Evolutionary conservation across 1,140 invertebrate genomes (phyloP), one percentile per base, ranked within the genome.

Genomic region (Eubasilissa regina): DNA sequence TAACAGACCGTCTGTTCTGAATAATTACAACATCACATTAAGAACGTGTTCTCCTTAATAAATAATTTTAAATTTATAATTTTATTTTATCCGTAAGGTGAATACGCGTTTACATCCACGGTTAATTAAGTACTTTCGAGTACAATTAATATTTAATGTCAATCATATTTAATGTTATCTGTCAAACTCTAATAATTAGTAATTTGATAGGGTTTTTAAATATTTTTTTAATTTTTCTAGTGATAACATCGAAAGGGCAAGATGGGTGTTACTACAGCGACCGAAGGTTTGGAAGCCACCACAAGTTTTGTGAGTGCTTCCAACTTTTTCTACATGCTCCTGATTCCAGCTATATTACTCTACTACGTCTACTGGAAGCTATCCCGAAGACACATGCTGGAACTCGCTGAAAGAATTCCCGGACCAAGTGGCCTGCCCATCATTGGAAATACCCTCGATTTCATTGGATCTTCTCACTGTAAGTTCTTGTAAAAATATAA

Each of bases 361-460:
- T 94, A 91, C 87, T 94, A 92, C 85, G 87, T 92, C 21, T 95
- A 95, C 86, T 95, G 93, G 91, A 90, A 91, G 48, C 87, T 95
- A 76, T 94, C 93, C 0, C 90, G 93, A 19, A 88, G 91, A 19
- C 92, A 93, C 81, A 86, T 95, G 85, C 87, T 94, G 70, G 92
- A 94, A 85, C 86, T 95, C 48, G 94, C 93, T 0, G 91, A 91
- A 3, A 93, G 93, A 83, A 83, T 96, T 21, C 92, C 92, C 4
- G 94, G 94, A 82, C 94, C 94, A 0, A 83, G 85, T 4, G 94
- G 93, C 10, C 86, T 90, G 7, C 94, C 94, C 0, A 72, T 95
- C 0, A 80, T 95, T 45, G 94, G 94, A 80, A 95, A 94, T 80
- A 91, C 93, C 13, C 87, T 94, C 7, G 92, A 94, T 79, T 91